These are phyloP conservation scores for Desmophyllum pertusum DNA, from an alignment of 92 coral and sea anemone genomes.

Conservation along the genomic window DNA sequence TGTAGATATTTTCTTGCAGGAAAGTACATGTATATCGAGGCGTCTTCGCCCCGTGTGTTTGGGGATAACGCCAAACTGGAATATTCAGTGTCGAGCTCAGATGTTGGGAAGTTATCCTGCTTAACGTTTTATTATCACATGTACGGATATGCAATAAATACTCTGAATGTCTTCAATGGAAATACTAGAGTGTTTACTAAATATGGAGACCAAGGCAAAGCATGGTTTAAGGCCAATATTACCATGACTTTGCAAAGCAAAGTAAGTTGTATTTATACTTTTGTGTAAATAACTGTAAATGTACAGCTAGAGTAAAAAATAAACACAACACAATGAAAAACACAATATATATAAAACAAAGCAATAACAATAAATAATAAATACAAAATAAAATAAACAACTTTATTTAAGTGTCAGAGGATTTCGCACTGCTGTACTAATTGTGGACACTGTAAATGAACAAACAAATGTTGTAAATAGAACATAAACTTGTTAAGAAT, in stretches of 20 bases:
- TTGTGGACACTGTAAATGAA: too few species aligned
- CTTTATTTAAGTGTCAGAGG: too few species aligned
- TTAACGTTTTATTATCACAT: slow-evolving; percentile 7
- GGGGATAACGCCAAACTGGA: slow-evolving; percentile 6
- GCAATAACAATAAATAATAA: too few species aligned
- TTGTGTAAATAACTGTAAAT: background rate
- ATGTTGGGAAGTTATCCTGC: background rate
- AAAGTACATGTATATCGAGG: slow-evolving; percentile 10
- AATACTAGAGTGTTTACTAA: background rate
- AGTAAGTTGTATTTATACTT: background rate
- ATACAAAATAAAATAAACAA: too few species aligned
- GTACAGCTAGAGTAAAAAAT: background rate
- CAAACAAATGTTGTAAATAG: too few species aligned
- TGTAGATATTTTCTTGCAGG: background rate
- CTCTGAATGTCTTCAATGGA: background rate
- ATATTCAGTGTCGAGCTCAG: background rate
- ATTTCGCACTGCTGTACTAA: too few species aligned
- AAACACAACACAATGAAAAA: background rate
- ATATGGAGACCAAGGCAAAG: background rate
- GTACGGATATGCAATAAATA: background rate
- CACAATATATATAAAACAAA: background rate
- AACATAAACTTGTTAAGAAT: too few species aligned
- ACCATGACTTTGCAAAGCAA: background rate
- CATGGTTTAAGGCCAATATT: background rate
- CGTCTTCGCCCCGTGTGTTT: background rate